A percentile compares a stretch with the other conserved stretches of the same genome.
phyloP scores from a whole-genome alignment of 2,888 invertebrate genomes.

The Linnaemya tessellans region DNA sequence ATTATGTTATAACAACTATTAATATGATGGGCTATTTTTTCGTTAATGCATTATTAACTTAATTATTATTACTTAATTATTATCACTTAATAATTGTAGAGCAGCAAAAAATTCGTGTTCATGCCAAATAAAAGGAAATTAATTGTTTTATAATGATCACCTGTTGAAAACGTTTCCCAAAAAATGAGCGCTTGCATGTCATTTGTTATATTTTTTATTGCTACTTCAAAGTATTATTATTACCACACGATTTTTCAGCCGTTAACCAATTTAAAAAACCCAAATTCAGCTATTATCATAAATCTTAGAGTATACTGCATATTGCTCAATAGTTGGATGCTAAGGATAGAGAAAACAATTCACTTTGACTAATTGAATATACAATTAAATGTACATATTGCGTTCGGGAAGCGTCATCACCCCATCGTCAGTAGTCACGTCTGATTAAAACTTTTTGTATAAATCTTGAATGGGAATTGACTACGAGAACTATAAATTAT shows the following conservation, averaged over 20 bases:
- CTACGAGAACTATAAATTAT: too few relatives aligned
- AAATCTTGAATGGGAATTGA: too few relatives aligned
- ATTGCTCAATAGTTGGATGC: too few relatives aligned
- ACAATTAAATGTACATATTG: too few relatives aligned
- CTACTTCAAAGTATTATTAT: conserved; percentile 12
- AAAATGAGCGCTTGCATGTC: background rate
- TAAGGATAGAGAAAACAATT: too few relatives aligned
- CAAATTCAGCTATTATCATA: too few relatives aligned
- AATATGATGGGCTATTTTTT: background rate
- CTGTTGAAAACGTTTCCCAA: conserved; percentile 49
- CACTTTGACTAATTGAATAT: too few relatives aligned
- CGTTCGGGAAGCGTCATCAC: too few relatives aligned
- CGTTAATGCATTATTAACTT: conserved; percentile 20
- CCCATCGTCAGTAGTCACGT: too few relatives aligned
- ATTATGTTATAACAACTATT: conserved; percentile 10
- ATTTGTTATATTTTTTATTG: background rate
- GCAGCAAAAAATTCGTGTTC: conserved; percentile 17
- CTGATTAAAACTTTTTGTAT: too few relatives aligned
- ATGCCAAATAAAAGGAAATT: conserved; percentile 29
- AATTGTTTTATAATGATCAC: conserved; percentile 62
- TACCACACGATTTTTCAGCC: conserved; percentile 45
- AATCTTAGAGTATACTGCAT: too few relatives aligned
- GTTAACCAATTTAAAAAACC: conserved; percentile 43
- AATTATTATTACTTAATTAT: conserved; percentile 1
- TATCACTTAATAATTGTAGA: conserved; percentile 14